These are phyloP conservation scores for Noctua pronuba DNA, from an alignment of 2,888 invertebrate genomes.

Conservation along the genomic window DNA sequence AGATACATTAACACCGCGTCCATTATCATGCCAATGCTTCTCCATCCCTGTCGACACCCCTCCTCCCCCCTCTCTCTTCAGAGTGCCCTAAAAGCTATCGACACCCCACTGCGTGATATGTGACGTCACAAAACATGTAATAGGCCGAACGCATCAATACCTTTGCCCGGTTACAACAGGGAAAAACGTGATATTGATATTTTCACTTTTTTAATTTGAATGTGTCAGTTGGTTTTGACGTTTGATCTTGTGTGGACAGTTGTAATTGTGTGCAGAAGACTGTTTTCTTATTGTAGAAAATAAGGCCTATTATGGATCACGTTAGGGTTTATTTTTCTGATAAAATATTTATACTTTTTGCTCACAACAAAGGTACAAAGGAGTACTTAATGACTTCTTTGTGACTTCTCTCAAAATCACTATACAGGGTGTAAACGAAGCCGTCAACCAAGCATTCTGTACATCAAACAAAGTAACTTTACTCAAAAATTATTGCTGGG, in stretches of 20 bases:
- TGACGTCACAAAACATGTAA: slow-evolving; percentile 25
- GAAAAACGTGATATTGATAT: background rate
- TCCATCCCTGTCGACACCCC: background rate
- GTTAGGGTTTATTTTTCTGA: background rate
- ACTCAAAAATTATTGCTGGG: no score
- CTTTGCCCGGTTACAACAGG: slow-evolving; percentile 12
- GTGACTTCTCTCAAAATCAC: no score
- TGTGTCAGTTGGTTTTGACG: slow-evolving; percentile 11
- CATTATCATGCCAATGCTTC: background rate
- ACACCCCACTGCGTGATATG: slow-evolving; percentile 1
- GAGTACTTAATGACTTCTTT: no score
- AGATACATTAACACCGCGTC: background rate
- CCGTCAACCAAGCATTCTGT: no score
- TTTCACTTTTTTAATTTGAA: slow-evolving; percentile 10
- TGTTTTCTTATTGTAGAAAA: background rate
- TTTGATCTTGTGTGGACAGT: background rate
- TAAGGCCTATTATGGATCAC: background rate
- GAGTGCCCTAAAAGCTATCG: background rate
- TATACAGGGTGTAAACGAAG: no score
- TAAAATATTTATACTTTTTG: background rate
- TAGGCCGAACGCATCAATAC: slow-evolving; percentile 32
- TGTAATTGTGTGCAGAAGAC: background rate
- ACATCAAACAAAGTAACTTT: no score
- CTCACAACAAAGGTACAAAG: background rate
- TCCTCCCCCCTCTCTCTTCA: background rate